phyloP scores from a whole-genome alignment of 2,797 vertebrate species.

The Ceryle rudis region DNA sequence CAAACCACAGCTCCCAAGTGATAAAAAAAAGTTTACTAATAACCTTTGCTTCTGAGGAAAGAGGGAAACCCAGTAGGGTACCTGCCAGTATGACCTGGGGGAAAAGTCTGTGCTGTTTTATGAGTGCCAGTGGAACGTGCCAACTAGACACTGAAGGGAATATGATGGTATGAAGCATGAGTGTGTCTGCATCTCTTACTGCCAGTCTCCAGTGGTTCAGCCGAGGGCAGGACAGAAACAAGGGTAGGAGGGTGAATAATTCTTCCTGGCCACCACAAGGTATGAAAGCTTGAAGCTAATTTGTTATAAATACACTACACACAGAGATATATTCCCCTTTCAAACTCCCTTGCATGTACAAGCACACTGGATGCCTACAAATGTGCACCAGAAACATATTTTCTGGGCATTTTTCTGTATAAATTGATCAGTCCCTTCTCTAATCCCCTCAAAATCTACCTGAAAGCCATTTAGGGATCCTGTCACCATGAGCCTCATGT shows the following conservation, averaged over 20 bases:
- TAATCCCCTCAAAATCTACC: constrained; percentile 17
- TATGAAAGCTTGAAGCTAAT: not conserved
- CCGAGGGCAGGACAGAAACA: not conserved
- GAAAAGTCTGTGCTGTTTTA: not conserved
- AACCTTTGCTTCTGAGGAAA: not conserved
- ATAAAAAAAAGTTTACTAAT: not conserved
- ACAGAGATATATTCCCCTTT: not conserved
- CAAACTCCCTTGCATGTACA: not conserved
- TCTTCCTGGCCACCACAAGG: not conserved
- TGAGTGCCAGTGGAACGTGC: not conserved
- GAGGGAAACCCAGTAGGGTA: not conserved
- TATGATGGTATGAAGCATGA: not conserved
- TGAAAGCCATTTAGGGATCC: constrained; percentile 18
- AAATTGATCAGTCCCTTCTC: not conserved
- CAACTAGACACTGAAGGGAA: not conserved
- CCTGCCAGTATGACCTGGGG: not conserved
- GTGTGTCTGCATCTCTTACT: not conserved
- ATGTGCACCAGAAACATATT: not conserved
- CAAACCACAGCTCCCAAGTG: not conserved
- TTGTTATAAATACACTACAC: not conserved
- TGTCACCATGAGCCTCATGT: not conserved
- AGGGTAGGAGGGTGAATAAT: not conserved
- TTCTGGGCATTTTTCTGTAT: not conserved
- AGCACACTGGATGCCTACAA: not conserved
- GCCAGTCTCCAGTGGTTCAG: not conserved